A percentile compares a stretch with the other conserved stretches of the same genome.
Conservation (phyloP, 1,140 invertebrate species). For the Drosophila pseudoananassae region DNA sequence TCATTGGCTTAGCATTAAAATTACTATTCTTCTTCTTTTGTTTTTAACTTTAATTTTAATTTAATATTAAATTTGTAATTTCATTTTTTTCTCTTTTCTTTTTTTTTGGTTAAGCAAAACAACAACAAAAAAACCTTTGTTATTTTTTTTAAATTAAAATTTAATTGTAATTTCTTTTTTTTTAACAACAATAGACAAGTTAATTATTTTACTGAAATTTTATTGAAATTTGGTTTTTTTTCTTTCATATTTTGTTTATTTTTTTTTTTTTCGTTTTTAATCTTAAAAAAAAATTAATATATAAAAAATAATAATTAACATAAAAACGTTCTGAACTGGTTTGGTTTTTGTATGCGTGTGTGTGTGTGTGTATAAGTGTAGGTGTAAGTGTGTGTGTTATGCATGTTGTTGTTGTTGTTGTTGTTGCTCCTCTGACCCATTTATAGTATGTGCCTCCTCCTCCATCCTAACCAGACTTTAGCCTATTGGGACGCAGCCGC, state of each 20-base stretch:
- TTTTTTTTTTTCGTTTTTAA: constrained; percentile 26
- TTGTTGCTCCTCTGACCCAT: constrained; percentile 20
- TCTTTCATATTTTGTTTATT: constrained; percentile 27
- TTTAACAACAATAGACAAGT: constrained; percentile 29
- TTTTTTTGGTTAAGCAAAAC: constrained; percentile 52
- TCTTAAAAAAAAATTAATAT: constrained; percentile 50
- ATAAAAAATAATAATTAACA: constrained; percentile 82
- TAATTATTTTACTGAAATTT: constrained; percentile 46
- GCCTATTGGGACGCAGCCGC: constrained; percentile 38
- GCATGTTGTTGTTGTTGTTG: constrained; percentile 21
- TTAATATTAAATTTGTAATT: constrained; percentile 6
- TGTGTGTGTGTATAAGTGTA: constrained; percentile 6
- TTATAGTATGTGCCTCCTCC: neutral
- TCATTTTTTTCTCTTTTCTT: constrained; percentile 12
- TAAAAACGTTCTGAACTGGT: constrained; percentile 82
- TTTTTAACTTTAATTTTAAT: constrained; percentile 19
- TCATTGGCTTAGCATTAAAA: constrained; percentile 20
- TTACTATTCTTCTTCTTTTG: constrained; percentile 8
- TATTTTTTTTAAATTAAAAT: neutral
- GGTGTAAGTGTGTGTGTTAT: constrained; percentile 22
- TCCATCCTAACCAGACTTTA: neutral
- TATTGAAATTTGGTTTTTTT: constrained; percentile 61
- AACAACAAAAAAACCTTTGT: constrained; percentile 32
- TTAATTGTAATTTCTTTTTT: neutral
- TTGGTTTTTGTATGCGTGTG: constrained; percentile 59